Evolutionary conservation across 2,797 vertebrate genomes (phyloP), one percentile per base, ranked within the genome.

Genomic region (Vultur gryphus): DNA sequence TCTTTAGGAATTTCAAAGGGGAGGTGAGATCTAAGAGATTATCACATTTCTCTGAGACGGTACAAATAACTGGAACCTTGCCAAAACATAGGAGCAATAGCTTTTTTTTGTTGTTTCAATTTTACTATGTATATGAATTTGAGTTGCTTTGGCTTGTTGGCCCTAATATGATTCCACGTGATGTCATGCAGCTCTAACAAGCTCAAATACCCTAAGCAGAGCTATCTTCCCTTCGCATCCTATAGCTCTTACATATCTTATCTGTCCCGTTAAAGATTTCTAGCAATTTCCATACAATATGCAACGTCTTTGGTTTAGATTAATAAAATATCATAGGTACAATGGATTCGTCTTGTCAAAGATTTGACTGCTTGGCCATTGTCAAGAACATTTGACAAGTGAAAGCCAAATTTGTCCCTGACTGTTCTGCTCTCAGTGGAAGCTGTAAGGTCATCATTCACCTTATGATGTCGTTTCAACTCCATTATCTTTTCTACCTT

Each of bases 1-100:
- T 70, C 85, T 96, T 90, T 84, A 97, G 95, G 97, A 98, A 98
- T 98, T 98, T 97, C 90, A 95, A 93, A 94, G 83, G 76, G 10
- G 64, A 96, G 61, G 77, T 95, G 62, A 92, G 62, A 91, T 86
- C 86, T 90, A 95, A 93, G 44, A 59, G 70, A 96, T 85, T 95
- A 94, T 61, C 69, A 77, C 43, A 55, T 93, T 97, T 89, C 92
- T 97, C 82, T 75, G 84, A 96, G 76, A 89, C 51, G n/a, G 8
- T 51, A 58, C 58, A 96, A 94, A 85, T 75, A 94, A 86, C 57
- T 96, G 84, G 75, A 61, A 93, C 69, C 57, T 95, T 92, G 43
- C 67, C 89, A 93, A 82, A 93, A 59, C 26, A 76, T 48, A 41
- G 41, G 44, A 95, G 73, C 35, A 87, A 77, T 73, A 59, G 37